Evolutionary conservation across 2,888 invertebrate species (phyloP).

Genomic region (Alcis repandata): DNA sequence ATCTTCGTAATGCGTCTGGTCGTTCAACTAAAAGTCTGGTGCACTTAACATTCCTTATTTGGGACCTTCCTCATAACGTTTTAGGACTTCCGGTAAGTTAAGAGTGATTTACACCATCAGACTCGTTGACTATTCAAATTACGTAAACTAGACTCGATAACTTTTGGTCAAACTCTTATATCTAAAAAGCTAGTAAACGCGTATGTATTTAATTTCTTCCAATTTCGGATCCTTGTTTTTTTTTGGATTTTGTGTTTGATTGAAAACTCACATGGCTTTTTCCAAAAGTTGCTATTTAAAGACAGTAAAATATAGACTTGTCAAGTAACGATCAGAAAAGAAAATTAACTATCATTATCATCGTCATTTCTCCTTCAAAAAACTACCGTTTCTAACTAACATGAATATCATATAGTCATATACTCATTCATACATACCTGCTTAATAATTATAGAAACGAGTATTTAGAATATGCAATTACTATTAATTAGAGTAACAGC

Average conservation of each 20-base stretch:
- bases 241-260: not conserved
- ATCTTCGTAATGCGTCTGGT: too few relatives aligned
- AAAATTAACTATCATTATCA: too few relatives aligned
- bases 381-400: too few relatives aligned
- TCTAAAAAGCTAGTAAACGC: not conserved
- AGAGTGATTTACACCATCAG: conserved; percentile 11
- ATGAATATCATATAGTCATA: too few relatives aligned
- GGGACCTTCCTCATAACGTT: conserved; percentile 10
- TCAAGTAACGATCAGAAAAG: too few relatives aligned
- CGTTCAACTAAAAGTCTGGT: not conserved
- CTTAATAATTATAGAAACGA: not conserved
- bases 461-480: not conserved
- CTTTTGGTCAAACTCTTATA: not conserved
- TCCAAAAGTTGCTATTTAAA: too few relatives aligned
- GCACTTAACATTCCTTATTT: not conserved
- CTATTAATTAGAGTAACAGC: conserved; percentile 18
- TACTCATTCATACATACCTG: not conserved
- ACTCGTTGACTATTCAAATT: conserved; percentile 3
- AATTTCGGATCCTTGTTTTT: too few relatives aligned
- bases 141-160: not conserved
- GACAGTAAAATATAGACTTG: too few relatives aligned
- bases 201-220: not conserved
- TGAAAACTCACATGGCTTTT: not conserved
- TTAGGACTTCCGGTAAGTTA: conserved; percentile 19
- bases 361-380: too few relatives aligned